Percentiles rank a stretch among this genome's conserved stretches.
Conservation (phyloP, 2,797 vertebrate genomes). For the Manis javanica region DNA sequence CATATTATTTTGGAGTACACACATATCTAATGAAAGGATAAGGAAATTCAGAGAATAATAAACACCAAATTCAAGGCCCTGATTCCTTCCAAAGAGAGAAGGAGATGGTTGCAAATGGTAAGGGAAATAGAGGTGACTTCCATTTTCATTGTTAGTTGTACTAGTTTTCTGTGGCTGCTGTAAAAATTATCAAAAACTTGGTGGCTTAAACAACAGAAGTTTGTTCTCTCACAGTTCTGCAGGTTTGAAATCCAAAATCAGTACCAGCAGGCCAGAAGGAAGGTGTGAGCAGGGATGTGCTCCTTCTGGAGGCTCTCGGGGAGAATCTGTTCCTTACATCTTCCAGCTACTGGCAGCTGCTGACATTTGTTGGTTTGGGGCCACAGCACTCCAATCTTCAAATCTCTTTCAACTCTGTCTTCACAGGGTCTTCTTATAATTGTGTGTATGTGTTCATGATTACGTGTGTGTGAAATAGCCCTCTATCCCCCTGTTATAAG, state of each 20-base stretch:
- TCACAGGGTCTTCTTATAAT: background rate
- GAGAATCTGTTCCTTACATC: background rate
- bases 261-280: background rate
- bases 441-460: background rate
- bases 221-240: background rate
- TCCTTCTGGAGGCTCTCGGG: background rate
- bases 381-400: background rate
- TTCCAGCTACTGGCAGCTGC: background rate
- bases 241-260: background rate
- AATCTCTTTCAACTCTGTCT: background rate
- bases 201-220: background rate
- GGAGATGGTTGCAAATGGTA: background rate
- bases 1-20: conserved; percentile 34
- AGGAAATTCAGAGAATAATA: conserved; percentile 41
- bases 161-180: background rate
- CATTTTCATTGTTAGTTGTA: background rate
- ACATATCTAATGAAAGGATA: background rate
- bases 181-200: background rate
- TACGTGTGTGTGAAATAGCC: background rate
- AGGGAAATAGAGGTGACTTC: background rate
- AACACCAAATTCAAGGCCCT: background rate
- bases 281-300: background rate
- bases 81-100: background rate
- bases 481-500: background rate
- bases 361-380: background rate